Base-by-base conservation (phyloP, 1,140 invertebrate genomes). In the Leptinotarsa undecemlineata region DNA sequence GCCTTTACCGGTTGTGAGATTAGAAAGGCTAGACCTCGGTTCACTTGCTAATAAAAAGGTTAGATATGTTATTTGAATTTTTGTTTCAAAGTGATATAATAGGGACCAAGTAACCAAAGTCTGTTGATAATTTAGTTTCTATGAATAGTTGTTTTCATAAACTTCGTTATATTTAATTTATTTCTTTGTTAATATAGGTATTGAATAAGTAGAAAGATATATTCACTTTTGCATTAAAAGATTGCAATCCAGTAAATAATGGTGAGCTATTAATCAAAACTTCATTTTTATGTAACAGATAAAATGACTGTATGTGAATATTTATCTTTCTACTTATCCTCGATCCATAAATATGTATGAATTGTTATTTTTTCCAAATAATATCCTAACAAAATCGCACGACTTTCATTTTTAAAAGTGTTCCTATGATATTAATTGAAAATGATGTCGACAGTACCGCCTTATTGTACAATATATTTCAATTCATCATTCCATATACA, bases 21-120 rank as follows among this genome's bases (percentile, higher is more conserved):
- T 82, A 42, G 80, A 81, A 48, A 72, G 80, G 51, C 73, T 76
- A 57, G 72, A 79, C 21, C 73, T 81, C n/a, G 76, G 79, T 48
- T 33, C 77, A 68, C 26, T 82, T 48, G 76, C 74, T 23, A 79
- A 73, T 66, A 79, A 79, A 14, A 73, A 76, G 19, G 71, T 74
- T 68, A 73, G 76, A 17, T 81, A 77, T 64, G 71, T 64, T 60
- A 23, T 67, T 69, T 69, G 33, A 79, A 73, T 57, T 17, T 57
- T 17, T 57, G 51, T 57, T 57, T 57, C 51, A 57, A 57, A 57
- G 75, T 80, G 76, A 78, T 76, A 42, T 42, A 71, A 75, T 57
- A 72, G 80, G 80, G 79, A 80, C 79, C 79, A 81, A 81, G 76
- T 68, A 71, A 64, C 77, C 71, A 72, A 72, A 72, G 71, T 71